phyloP scores from a whole-genome alignment of 1,140 invertebrate genomes.

The Heliconius hewitsoni region DNA sequence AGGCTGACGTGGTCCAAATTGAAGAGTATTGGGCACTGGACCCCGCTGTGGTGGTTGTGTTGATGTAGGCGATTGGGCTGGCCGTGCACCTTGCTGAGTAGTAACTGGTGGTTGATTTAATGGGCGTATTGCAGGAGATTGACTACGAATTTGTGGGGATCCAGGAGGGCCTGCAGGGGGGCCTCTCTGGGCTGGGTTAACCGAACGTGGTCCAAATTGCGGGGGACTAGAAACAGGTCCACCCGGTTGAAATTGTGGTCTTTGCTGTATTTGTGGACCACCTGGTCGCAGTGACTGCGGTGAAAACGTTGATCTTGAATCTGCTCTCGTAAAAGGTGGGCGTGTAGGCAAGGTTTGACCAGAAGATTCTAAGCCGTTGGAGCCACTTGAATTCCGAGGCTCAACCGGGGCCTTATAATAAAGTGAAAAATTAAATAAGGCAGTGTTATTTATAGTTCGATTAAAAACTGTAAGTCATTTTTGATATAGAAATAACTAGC shows the following conservation, averaged over 20 bases:
- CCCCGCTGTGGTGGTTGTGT: conserved; percentile 55
- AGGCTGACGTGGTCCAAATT: conserved; percentile 73
- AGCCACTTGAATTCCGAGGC: conserved; percentile 54
- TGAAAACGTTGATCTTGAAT: conserved; percentile 72
- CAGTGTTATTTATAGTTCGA: neutral
- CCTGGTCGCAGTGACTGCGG: conserved; percentile 56
- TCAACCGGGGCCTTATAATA: conserved; percentile 59
- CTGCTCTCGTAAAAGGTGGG: conserved; percentile 71
- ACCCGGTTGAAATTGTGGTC: conserved; percentile 76
- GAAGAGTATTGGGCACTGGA: conserved; percentile 69
- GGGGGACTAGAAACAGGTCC: conserved; percentile 65
- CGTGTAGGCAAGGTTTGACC: conserved; percentile 49
- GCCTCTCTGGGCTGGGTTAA: conserved; percentile 50
- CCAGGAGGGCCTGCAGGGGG: conserved; percentile 53
- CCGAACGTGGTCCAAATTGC: conserved; percentile 57
- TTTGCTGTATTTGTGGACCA: conserved; percentile 58
- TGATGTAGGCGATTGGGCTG: conserved; percentile 56
- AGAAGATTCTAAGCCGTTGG: conserved; percentile 46
- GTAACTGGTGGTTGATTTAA: conserved; percentile 61
- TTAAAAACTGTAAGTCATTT: neutral
- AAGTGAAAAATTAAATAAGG: conserved; percentile 1
- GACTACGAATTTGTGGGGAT: conserved; percentile 55
- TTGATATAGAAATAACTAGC: too few species aligned
- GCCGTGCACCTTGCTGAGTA: conserved; percentile 61
- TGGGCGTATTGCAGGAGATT: conserved; percentile 53